Conservation (phyloP, 1,140 invertebrate species). For the Zaprionus inermis region DNA sequence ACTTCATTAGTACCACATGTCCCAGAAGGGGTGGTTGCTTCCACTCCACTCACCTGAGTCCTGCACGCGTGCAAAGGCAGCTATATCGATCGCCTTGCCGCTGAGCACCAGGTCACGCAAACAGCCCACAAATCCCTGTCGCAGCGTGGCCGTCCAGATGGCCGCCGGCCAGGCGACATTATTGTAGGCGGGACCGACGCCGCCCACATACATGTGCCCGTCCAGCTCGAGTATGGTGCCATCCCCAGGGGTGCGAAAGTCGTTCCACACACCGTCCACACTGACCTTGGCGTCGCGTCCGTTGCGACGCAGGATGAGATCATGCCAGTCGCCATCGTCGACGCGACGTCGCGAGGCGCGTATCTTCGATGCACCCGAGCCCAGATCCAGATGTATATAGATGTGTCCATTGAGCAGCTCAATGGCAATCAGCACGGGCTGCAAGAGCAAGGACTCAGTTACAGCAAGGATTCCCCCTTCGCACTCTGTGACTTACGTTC, state of each 20-base stretch:
- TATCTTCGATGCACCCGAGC: slow-evolving; percentile 94
- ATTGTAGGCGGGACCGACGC: slow-evolving; percentile 90
- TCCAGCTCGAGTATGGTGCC: slow-evolving; percentile 94
- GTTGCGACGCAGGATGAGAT: slow-evolving; percentile 91
- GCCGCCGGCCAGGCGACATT: slow-evolving; percentile 91
- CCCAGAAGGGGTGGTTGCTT: not conserved
- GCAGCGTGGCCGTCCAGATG: slow-evolving; percentile 95
- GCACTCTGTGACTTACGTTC: slow-evolving; percentile 58
- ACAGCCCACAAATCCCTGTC: slow-evolving; percentile 97
- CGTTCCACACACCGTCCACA: slow-evolving; percentile 94
- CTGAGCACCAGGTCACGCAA: slow-evolving; percentile 96
- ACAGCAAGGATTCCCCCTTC: not conserved
- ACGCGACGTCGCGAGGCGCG: slow-evolving; percentile 92
- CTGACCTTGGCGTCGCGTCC: slow-evolving; percentile 94
- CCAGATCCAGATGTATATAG: slow-evolving; percentile 95
- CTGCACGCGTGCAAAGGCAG: slow-evolving; percentile 94
- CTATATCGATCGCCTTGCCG: slow-evolving; percentile 95
- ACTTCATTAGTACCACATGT: not conserved
- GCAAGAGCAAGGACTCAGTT: slow-evolving; percentile 38
- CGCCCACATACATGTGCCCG: slow-evolving; percentile 95
- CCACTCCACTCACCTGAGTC: slow-evolving; percentile 89
- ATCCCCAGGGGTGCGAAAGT: slow-evolving; percentile 94
- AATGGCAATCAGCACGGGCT: slow-evolving; percentile 96
- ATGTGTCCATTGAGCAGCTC: slow-evolving; percentile 97
- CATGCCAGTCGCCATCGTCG: slow-evolving; percentile 96